Conservation (phyloP, 2,113 vertebrate genomes). For the western clawed frog (Xenopus tropicalis) region DNA sequence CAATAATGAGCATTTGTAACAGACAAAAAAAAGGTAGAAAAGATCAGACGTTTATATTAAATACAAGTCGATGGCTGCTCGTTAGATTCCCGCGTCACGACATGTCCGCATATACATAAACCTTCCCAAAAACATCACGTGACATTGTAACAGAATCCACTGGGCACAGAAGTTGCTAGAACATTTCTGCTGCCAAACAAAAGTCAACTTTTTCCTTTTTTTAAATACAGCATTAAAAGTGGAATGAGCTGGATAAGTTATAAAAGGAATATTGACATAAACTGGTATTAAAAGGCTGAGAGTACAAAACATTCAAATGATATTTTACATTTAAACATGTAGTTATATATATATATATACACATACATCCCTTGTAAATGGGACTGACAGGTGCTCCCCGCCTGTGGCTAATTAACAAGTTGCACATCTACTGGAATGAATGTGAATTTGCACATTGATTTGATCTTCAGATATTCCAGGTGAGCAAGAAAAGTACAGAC, state of each 20-base stretch:
- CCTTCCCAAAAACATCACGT: neutral
- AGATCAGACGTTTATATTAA: too few species aligned
- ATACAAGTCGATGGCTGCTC: neutral
- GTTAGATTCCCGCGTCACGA: neutral
- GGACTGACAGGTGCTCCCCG: neutral
- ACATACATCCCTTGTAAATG: neutral
- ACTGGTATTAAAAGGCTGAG: neutral
- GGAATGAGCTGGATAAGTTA: too few species aligned
- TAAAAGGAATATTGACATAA: neutral
- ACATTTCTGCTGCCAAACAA: neutral
- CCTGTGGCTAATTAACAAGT: too few species aligned
- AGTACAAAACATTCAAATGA: neutral
- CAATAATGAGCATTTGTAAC: neutral
- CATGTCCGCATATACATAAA: neutral
- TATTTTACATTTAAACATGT: constrained; percentile 3
- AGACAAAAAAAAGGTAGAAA: neutral
- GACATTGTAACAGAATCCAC: neutral
- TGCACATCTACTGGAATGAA: too few species aligned
- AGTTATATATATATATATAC: neutral
- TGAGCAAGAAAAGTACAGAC: too few species aligned
- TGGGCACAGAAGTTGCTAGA: neutral
- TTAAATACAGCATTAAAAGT: too few species aligned
- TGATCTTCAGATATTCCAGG: too few species aligned
- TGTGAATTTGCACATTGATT: too few species aligned
- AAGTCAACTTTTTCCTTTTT: neutral